Percentiles rank a stretch among this genome's conserved stretches.
phyloP scores from a whole-genome alignment of 1,140 invertebrate genomes.

The Augochlora pura region DNA sequence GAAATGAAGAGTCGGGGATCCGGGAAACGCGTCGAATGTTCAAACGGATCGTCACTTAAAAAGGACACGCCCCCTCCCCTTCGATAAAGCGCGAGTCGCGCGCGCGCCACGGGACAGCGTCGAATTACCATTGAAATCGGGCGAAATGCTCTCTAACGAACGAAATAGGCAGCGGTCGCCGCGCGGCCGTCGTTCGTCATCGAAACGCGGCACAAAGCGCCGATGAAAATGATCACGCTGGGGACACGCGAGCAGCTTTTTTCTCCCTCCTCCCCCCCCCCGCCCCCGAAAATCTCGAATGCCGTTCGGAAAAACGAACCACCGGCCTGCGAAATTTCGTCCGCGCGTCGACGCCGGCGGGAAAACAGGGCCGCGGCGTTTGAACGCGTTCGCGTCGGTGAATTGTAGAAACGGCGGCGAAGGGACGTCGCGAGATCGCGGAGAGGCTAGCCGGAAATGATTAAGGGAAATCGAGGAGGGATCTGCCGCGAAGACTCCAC shows the following conservation, averaged over 20 bases:
- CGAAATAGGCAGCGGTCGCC: slow-evolving; percentile 41
- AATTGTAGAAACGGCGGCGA: too few relatives aligned
- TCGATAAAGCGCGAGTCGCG: slow-evolving; percentile 47
- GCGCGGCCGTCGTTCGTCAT: slow-evolving; percentile 20
- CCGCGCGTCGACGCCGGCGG: too few relatives aligned
- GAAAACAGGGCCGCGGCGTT: too few relatives aligned
- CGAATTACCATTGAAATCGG: slow-evolving; percentile 48
- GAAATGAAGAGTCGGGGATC: slow-evolving; percentile 41
- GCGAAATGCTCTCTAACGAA: slow-evolving; percentile 48
- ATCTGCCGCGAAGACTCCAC: too few relatives aligned
- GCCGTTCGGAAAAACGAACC: background rate
- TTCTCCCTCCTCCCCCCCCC: background rate
- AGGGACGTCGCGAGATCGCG: too few relatives aligned
- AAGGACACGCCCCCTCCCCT: slow-evolving; percentile 42
- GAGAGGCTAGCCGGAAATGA: too few relatives aligned
- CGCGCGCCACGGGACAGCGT: slow-evolving; percentile 20
- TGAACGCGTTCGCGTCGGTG: too few relatives aligned
- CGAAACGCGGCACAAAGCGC: slow-evolving; percentile 34
- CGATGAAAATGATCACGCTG: slow-evolving; percentile 32
- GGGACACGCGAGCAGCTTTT: background rate
- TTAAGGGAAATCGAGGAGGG: too few relatives aligned
- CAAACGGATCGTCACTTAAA: slow-evolving; percentile 48
- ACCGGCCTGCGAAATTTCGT: too few relatives aligned
- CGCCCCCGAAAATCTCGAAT: background rate
- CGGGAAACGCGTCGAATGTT: slow-evolving; percentile 34